These are phyloP conservation scores for Therioaphis trifolii DNA, from an alignment of 2,888 invertebrate species.

Conservation along the genomic window DNA sequence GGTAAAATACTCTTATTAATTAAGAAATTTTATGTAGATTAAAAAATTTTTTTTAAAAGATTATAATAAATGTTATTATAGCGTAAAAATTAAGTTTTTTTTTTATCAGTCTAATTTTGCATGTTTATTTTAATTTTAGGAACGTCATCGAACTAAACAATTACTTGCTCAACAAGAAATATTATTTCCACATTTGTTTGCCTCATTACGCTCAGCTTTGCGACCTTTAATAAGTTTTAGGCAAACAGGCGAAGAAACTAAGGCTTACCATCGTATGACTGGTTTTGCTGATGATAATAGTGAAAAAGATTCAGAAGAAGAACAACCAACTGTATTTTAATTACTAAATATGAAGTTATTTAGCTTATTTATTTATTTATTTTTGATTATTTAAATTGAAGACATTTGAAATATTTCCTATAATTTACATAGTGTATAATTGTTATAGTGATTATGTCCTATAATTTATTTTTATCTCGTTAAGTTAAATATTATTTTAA, in stretches of 20 bases:
- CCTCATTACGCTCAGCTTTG: constrained; percentile 80
- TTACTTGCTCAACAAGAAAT: constrained; percentile 81
- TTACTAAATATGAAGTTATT: background rate
- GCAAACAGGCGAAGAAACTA: constrained; percentile 68
- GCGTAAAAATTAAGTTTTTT: background rate
- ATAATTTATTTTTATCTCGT: constrained; percentile 5
- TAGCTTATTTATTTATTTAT: constrained; percentile 24
- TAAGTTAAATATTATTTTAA: constrained; percentile 12
- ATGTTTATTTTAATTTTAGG: constrained; percentile 68
- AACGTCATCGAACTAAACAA: constrained; percentile 75
- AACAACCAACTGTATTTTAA: constrained; percentile 49
- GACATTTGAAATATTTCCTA: constrained; percentile 37
- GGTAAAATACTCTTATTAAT: constrained; percentile 67
- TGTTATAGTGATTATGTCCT: background rate
- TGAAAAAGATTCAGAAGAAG: constrained; percentile 59
- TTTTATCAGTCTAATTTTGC: background rate
- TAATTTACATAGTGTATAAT: background rate
- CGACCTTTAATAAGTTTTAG: constrained; percentile 78
- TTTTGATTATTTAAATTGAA: background rate
- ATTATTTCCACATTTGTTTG: constrained; percentile 79
- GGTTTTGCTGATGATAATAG: background rate
- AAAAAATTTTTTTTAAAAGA: background rate
- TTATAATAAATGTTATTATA: no score
- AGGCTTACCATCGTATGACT: constrained; percentile 57
- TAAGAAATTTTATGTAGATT: background rate